A percentile compares a stretch with the other conserved stretches of the same genome.
Conservation (phyloP, 2,888 invertebrate genomes). For the Cheilosia impressa region DNA sequence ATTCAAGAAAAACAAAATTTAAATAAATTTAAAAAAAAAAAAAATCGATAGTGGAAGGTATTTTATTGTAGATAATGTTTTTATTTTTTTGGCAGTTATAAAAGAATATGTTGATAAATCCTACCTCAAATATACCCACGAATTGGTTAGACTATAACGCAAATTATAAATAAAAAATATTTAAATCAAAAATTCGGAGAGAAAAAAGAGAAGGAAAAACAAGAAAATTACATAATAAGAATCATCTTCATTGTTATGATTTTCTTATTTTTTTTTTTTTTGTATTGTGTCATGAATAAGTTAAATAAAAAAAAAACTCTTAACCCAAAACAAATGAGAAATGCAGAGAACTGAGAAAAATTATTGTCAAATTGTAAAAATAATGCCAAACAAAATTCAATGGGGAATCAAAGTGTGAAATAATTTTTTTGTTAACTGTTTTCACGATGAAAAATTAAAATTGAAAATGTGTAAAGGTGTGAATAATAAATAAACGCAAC, state of each 20-base stretch:
- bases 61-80: slow-evolving; percentile 26
- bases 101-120: slow-evolving; percentile 76
- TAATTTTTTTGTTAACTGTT: slow-evolving; percentile 5
- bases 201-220: slow-evolving; percentile 72
- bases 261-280: slow-evolving; percentile 50
- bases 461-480: background rate
- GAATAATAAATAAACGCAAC: slow-evolving; percentile 6
- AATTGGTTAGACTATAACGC: slow-evolving; percentile 82
- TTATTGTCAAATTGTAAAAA: slow-evolving; percentile 9
- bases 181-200: slow-evolving; percentile 72
- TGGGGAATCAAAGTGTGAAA: slow-evolving; percentile 34
- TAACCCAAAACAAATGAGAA: slow-evolving; percentile 59
- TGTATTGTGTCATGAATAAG: slow-evolving; percentile 72
- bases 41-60: slow-evolving; percentile 14
- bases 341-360: slow-evolving; percentile 60
- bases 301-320: slow-evolving; percentile 59
- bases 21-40: background rate
- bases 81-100: slow-evolving; percentile 35
- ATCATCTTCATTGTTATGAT: slow-evolving; percentile 59
- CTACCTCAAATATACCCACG: slow-evolving; percentile 84
- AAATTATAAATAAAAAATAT: slow-evolving; percentile 67
- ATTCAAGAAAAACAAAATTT: slow-evolving; percentile 13
- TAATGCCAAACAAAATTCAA: slow-evolving; percentile 30
- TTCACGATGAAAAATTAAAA: slow-evolving; percentile 43
- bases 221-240: slow-evolving; percentile 55